Base-by-base conservation (phyloP, 1,140 invertebrate species). In the Drosophila ogumai region DNA sequence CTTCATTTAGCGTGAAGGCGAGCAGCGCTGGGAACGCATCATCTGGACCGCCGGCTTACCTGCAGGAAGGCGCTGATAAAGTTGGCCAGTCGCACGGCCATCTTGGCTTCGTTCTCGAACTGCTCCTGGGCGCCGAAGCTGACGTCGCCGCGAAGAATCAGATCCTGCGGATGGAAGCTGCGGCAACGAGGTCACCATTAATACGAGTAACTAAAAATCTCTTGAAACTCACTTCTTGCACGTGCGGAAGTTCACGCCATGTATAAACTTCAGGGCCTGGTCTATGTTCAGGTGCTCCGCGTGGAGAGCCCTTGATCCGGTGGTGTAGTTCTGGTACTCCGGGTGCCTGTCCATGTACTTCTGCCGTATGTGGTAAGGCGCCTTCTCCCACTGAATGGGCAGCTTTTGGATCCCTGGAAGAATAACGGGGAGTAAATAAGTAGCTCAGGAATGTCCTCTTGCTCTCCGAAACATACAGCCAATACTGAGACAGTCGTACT, bases 1-100 rank as follows among this genome's bases (percentile, higher is more conserved):
- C 78, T 85, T 85, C 78, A 81, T 90, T 88, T 88, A 85, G 76
- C 81, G 77, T 85, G 81, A 88, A 82, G 79, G 31, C 58, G 81
- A 72, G 36, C 25, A 60, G 49, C 66, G 49, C 22, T 77, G 85
- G 76, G 87, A 90, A 90, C 38, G 31, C 41, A 44, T 57, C 17
- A 49, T 50, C n/a, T 65, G 43, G 10, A 15, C 56, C 36, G 43
- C 6, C n/a, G 43, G 52, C 71, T 81, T 92, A 97, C 95, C 94
- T 99, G 98, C 67, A 99, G 93, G 92, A 99, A 99, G 17, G 96
- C 96, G 91, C 97, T 98, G 54, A 99, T 96, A 91, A 99, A 99
- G 92, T 99, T 99, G 0, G 98, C 97, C 56, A 99, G 93, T 58
- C 98, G 94, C 9, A 99, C 94, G 2, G 98, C 99, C 96, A 98